A percentile compares a stretch with the other conserved stretches of the same genome.
Evolutionary conservation across 2,113 vertebrate species (phyloP).

Genomic region (Rhea pennata): DNA sequence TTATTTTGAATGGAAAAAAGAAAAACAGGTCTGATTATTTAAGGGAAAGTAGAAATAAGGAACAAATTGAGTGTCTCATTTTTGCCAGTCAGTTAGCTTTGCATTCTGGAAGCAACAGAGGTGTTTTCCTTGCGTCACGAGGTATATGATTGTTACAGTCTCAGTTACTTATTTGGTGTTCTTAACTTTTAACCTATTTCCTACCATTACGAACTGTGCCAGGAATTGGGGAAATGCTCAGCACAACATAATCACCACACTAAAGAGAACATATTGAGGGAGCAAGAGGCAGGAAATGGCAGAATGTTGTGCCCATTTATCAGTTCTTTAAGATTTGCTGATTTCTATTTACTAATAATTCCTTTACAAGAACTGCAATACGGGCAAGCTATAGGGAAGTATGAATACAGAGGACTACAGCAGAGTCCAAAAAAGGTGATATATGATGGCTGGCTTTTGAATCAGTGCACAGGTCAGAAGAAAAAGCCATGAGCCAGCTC

Average conservation of each 20-base stretch:
- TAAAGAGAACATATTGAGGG: background rate
- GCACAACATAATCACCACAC: background rate
- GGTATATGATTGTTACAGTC: background rate
- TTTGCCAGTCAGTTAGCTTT: background rate
- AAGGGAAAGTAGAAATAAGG: background rate
- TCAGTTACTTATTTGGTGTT: background rate
- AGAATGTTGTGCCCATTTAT: background rate
- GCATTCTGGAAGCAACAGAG: background rate
- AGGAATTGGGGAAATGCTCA: background rate
- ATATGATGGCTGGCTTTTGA: background rate
- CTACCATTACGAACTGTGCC: background rate
- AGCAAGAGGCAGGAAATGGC: background rate
- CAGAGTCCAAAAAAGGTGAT: background rate
- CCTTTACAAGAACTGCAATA: background rate
- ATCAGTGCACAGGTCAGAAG: background rate
- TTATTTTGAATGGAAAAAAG: background rate
- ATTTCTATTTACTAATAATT: background rate
- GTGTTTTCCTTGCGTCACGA: background rate
- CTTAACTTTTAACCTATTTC: background rate
- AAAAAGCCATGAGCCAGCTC: background rate
- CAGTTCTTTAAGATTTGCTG: background rate
- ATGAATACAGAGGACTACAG: background rate
- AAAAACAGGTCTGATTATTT: background rate
- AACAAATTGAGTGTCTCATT: background rate
- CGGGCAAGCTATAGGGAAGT: no score